Evolutionary conservation across 2,888 invertebrate species (phyloP).

Genomic region (Tenthredo notha): DNA sequence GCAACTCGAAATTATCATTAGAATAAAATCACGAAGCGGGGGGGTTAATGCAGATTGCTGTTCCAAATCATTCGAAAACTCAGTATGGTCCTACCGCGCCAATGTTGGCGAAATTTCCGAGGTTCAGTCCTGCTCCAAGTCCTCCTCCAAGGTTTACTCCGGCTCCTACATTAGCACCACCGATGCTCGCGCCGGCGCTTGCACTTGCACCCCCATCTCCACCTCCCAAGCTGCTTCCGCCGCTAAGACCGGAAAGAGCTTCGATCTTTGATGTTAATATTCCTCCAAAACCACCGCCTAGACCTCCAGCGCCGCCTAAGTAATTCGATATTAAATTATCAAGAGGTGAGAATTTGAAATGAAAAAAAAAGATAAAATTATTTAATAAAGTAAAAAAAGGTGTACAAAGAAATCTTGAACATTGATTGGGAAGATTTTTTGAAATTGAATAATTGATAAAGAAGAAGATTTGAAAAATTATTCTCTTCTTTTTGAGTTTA

Average conservation of each 20-base stretch:
- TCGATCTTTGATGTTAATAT: conserved; percentile 45
- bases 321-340: background rate
- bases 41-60: conserved; percentile 15
- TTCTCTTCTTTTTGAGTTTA: background rate
- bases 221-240: conserved; percentile 53
- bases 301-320: conserved; percentile 56
- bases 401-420: background rate
- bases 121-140: conserved; percentile 65
- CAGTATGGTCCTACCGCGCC: conserved; percentile 66
- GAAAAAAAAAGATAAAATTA: background rate
- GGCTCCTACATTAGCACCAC: background rate
- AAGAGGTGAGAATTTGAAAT: background rate
- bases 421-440: background rate
- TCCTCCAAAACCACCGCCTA: conserved; percentile 55
- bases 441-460: background rate
- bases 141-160: conserved; percentile 47
- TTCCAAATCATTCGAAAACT: conserved; percentile 51
- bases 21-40: background rate
- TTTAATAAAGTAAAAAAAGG: background rate
- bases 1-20: background rate
- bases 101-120: conserved; percentile 69
- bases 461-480: background rate
- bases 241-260: conserved; percentile 48
- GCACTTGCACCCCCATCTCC: background rate
- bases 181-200: background rate